A percentile compares a stretch with the other conserved stretches of the same genome.
Conservation (phyloP, 2,113 vertebrate species). For the Lampris incognitus region DNA sequence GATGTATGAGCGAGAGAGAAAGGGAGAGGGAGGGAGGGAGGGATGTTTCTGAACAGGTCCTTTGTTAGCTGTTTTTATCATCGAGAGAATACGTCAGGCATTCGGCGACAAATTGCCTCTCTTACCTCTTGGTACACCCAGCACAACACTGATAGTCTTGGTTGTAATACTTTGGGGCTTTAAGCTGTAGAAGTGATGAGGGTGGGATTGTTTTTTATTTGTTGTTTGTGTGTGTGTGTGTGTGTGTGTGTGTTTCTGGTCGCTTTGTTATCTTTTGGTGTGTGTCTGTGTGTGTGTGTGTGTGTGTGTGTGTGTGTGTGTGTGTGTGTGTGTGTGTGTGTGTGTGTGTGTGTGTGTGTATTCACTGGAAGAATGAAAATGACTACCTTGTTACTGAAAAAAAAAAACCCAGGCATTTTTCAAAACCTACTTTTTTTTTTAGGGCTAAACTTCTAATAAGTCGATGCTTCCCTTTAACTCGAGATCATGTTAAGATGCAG, state of each 20-base stretch:
- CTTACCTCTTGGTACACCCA: constrained; percentile 52
- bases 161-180: constrained; percentile 34
- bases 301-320: too few relatives aligned
- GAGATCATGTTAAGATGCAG: not conserved
- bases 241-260: too few relatives aligned
- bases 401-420: constrained; percentile 11
- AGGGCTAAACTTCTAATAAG: not conserved
- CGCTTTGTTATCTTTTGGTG: too few relatives aligned
- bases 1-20: constrained; percentile 47
- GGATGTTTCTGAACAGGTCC: constrained; percentile 56
- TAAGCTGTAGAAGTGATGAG: constrained; percentile 26
- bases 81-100: constrained; percentile 56
- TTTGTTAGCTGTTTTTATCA: constrained; percentile 34
- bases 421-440: not conserved
- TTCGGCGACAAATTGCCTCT: constrained; percentile 57
- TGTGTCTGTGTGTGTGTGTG: too few relatives aligned
- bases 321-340: too few relatives aligned
- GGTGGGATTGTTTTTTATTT: constrained; percentile 18
- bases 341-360: too few relatives aligned
- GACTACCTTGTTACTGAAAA: too few relatives aligned
- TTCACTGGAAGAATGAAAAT: too few relatives aligned
- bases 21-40: constrained; percentile 16
- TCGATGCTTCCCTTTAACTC: not conserved
- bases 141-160: constrained; percentile 37
- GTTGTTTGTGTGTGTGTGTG: too few relatives aligned